Evolutionary conservation across 2,113 vertebrate species (phyloP), one percentile per base, ranked within the genome.

Genomic region (Erinaceus europaeus): DNA sequence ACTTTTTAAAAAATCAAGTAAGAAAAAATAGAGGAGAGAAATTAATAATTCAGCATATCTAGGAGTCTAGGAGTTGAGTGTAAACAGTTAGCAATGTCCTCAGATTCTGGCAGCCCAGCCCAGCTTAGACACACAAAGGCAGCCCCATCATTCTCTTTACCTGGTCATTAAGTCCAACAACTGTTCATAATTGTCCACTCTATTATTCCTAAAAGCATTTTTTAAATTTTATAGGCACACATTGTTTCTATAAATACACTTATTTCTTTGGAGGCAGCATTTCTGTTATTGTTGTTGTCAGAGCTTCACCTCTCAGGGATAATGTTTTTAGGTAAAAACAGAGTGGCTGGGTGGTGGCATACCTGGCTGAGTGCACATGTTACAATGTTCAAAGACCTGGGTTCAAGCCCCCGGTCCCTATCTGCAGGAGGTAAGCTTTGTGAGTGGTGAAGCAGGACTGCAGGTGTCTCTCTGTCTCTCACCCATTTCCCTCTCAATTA

Each of bases 41-140:
- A 57, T 57, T 10, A n/a, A n/a, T n/a, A n/a, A 29, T 29, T 57
- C 29, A n/a, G 25, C 25, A 27, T 57, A 57, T 57, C 25, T 57
- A 27, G 25, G 55, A 27, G 25, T 27, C 29, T 27, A 29, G 55
- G 12, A 20, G 55, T 20, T 27, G 25, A 27, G 17, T 34, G 34
- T 9, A 69, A 40, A 52, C 48, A 29, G 34, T 34, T 1, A 42
- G 21, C 12, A 6, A 32, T 3, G 3, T 68, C 27, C 14, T 72
- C n/a, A 1, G 11, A 52, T 44, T 18, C 23, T 4, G n/a, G 12
- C 42, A 46, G 78, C 27, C 21, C 21, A 44, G 8, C 5, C 34
- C 71, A 6, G 29, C 20, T 67, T 4, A 40, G 50, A 34, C 10
- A 8, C 14, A 25, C 0, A 1, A 13, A 23, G 1, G 6, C 1